These are phyloP conservation scores for Hippoglossus stenolepis DNA, from an alignment of 2,113 vertebrate genomes.

Conservation along the genomic window DNA sequence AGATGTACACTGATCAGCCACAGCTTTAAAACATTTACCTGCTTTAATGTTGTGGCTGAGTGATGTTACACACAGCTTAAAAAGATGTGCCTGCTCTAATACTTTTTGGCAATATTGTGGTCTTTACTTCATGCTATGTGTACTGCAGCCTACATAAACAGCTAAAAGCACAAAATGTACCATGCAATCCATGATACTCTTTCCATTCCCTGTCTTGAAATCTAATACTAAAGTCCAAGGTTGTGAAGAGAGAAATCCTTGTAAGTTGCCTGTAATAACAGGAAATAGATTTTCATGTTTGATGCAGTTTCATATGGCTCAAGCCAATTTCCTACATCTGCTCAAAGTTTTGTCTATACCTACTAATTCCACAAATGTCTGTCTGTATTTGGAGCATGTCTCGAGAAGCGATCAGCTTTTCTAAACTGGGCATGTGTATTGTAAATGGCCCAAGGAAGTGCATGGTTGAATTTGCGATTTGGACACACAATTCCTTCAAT, in stretches of 20 bases:
- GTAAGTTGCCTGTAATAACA: too few relatives aligned
- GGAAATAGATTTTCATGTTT: neutral
- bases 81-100: neutral
- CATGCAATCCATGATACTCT: neutral
- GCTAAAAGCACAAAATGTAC: slow-evolving; percentile 23
- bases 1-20: neutral
- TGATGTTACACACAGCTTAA: neutral
- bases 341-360: too few relatives aligned
- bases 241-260: neutral
- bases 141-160: slow-evolving; percentile 30
- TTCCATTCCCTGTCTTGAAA: neutral
- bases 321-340: neutral
- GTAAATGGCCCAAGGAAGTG: too few relatives aligned
- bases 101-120: neutral
- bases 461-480: too few relatives aligned
- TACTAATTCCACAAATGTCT: too few relatives aligned
- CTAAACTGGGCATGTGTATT: too few relatives aligned
- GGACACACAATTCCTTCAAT: too few relatives aligned
- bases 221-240: neutral
- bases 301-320: neutral
- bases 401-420: too few relatives aligned
- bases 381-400: too few relatives aligned
- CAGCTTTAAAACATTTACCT: neutral
- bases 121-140: slow-evolving; percentile 31
- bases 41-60: neutral